Conservation (phyloP, 2,888 invertebrate species). For the Himalopsyche anomala region DNA sequence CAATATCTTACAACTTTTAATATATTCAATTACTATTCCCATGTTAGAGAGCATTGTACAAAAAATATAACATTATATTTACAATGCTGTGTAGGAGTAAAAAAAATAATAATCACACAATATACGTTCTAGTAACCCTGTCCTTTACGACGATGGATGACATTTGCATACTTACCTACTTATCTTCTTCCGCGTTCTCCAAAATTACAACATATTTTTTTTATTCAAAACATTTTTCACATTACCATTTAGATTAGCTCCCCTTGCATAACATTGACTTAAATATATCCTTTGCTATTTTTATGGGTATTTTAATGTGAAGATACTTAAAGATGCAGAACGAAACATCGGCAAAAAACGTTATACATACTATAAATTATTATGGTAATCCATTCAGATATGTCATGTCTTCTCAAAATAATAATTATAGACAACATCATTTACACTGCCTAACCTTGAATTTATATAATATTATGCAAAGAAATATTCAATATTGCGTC, state of each 20-base stretch:
- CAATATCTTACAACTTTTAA: too few relatives aligned
- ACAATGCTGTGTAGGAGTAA: too few relatives aligned
- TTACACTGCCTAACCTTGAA: background rate
- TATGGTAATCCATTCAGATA: conserved; percentile 27
- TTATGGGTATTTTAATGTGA: conserved; percentile 16
- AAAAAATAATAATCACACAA: too few relatives aligned
- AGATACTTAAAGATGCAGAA: background rate
- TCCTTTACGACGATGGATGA: too few relatives aligned
- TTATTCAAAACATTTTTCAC: background rate
- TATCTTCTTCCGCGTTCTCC: conserved; percentile 6
- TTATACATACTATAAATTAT: background rate
- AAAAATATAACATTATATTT: too few relatives aligned
- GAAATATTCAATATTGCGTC: background rate
- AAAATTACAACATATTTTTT: background rate
- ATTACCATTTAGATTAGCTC: background rate
- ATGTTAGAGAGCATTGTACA: too few relatives aligned
- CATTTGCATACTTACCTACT: background rate
- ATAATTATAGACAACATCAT: conserved; percentile 36
- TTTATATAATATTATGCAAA: background rate
- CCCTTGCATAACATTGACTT: conserved; percentile 12
- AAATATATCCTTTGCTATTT: conserved; percentile 1
- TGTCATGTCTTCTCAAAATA: conserved; percentile 29
- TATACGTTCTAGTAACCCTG: too few relatives aligned
- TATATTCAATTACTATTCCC: too few relatives aligned
- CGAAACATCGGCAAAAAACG: background rate